phyloP scores from a whole-genome alignment of 2,888 invertebrate species.

The Ichneumoninae sp. region DNA sequence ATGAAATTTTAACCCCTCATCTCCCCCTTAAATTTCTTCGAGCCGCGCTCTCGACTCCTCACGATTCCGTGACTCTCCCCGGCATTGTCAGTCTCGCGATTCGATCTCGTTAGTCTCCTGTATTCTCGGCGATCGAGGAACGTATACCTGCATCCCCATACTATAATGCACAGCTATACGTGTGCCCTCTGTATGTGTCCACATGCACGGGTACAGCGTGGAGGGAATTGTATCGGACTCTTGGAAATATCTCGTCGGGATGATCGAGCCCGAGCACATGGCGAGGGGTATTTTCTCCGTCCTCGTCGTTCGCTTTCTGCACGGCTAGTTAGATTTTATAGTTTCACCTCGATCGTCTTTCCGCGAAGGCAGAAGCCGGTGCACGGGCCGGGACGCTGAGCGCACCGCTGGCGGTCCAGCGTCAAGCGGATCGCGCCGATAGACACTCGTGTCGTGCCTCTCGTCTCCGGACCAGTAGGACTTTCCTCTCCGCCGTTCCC shows the following conservation, averaged over 20 bases:
- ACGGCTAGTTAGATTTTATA: conserved; percentile 47
- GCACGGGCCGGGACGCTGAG: background rate
- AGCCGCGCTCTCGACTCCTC: background rate
- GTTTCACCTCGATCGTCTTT: conserved; percentile 34
- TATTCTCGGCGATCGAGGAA: conserved; percentile 29
- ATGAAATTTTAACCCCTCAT: background rate
- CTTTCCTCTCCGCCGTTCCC: conserved; percentile 19
- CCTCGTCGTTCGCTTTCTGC: background rate
- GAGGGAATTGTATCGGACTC: conserved; percentile 26
- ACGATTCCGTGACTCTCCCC: conserved; percentile 23
- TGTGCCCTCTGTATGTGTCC: background rate
- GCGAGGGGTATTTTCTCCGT: conserved; percentile 8
- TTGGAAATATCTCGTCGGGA: conserved; percentile 36
- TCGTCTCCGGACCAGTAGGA: conserved; percentile 3
- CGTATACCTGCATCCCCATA: conserved; percentile 9
- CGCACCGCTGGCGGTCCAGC: conserved; percentile 14
- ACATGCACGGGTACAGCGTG: background rate
- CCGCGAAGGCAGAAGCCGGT: conserved; percentile 25
- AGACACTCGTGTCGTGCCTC: conserved; percentile 15
- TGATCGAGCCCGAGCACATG: conserved; percentile 19
- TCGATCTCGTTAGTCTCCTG: conserved; percentile 58
- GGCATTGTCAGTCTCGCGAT: conserved; percentile 59
- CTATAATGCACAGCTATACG: conserved; percentile 22
- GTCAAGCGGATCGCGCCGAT: conserved; percentile 6
- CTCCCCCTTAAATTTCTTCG: background rate